Conservation (phyloP, 2,113 vertebrate species). For the Dasypus novemcinctus region DNA sequence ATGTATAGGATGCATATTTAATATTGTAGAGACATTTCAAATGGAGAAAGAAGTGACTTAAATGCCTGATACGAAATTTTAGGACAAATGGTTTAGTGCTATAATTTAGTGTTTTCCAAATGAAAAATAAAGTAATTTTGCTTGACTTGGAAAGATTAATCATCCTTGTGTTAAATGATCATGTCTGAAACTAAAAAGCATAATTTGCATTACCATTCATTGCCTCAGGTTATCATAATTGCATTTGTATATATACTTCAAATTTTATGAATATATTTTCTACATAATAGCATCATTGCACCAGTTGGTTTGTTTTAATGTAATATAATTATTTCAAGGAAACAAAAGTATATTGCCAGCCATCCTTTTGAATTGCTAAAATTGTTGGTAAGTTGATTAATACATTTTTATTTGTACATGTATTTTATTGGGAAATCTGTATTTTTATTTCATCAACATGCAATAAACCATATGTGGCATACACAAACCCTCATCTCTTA, state of each 20-base stretch:
- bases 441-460: not conserved
- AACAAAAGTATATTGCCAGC: not conserved
- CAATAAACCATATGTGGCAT: not conserved
- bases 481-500: not conserved
- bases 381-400: not conserved
- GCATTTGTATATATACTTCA: conserved; percentile 41
- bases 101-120: not conserved
- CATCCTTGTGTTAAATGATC: conserved; percentile 51
- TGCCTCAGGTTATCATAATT: conserved; percentile 22
- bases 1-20: not conserved
- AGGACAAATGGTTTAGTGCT: conserved; percentile 31
- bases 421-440: not conserved
- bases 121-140: conserved; percentile 46
- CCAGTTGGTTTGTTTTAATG: conserved; percentile 46
- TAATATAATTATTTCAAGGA: not conserved
- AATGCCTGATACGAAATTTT: not conserved
- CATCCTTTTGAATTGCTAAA: not conserved
- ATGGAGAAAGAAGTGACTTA: not conserved
- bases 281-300: conserved; percentile 46
- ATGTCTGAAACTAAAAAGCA: not conserved
- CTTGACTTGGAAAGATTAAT: conserved; percentile 5
- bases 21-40: conserved; percentile 18
- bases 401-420: not conserved
- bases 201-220: conserved; percentile 41
- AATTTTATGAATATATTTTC: conserved; percentile 58